Percentiles rank a stretch among this genome's conserved stretches.
Evolutionary conservation across 2,113 vertebrate species (phyloP).

Genomic region (Vombatus ursinus): DNA sequence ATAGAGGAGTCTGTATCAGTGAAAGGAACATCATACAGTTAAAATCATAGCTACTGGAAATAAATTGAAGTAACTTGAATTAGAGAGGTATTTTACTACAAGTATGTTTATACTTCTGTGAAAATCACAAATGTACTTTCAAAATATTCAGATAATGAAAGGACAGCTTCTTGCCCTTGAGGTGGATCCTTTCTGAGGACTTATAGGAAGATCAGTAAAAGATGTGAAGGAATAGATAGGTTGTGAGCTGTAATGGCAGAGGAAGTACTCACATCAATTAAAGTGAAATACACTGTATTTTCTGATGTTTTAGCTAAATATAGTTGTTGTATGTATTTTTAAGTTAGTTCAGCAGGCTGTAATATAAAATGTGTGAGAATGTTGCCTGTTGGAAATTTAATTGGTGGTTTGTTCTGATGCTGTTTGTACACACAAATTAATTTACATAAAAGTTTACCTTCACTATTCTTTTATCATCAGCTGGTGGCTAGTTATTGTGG

Average conservation of each 20-base stretch:
- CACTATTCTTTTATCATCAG: not conserved
- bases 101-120: slow-evolving; percentile 37
- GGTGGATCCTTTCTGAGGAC: not conserved
- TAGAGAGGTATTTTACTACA: slow-evolving; percentile 39
- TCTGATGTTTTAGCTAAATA: not conserved
- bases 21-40: not conserved
- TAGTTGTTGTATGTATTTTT: slow-evolving; percentile 18
- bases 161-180: not conserved
- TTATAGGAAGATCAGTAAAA: not conserved
- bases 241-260: not conserved
- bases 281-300: slow-evolving; percentile 35
- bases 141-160: not conserved
- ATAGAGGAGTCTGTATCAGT: not conserved
- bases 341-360: slow-evolving; percentile 11
- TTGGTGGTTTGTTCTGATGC: not conserved
- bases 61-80: not conserved
- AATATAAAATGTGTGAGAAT: slow-evolving; percentile 48
- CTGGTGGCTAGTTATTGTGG: not conserved
- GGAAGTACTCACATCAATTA: not conserved
- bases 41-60: not conserved
- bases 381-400: not conserved
- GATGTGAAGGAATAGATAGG: not conserved
- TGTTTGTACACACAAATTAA: slow-evolving; percentile 18
- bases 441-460: not conserved
- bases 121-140: not conserved